Conservation (phyloP, 53 echinoderm and acorn worm genomes). For the Pentamera pediparva region DNA sequence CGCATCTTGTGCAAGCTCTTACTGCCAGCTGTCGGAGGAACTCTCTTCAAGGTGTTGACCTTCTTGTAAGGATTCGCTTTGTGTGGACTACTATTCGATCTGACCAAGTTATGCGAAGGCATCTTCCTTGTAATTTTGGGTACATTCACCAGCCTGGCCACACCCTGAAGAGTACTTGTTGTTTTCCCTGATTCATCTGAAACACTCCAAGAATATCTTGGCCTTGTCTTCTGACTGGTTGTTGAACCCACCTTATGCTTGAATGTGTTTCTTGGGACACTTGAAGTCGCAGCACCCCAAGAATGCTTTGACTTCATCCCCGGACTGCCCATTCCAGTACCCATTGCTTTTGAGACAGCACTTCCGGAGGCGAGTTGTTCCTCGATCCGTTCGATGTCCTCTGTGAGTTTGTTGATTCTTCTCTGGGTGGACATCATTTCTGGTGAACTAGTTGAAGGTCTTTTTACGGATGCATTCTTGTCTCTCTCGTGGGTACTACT, state of each 20-base stretch:
- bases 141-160: not conserved
- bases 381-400: not conserved
- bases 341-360: not conserved
- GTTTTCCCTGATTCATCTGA: not conserved
- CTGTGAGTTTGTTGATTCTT: too few species aligned
- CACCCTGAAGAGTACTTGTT: not conserved
- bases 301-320: not conserved
- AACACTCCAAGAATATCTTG: too few species aligned
- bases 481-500: too few species aligned
- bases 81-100: not conserved
- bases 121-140: too few species aligned
- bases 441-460: too few species aligned
- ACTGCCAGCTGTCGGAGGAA: not conserved
- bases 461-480: too few species aligned
- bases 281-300: not conserved
- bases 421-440: too few species aligned
- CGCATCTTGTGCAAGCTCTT: slow-evolving; percentile 13
- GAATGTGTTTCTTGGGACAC: not conserved
- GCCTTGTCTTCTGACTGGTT: too few species aligned
- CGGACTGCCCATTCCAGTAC: not conserved
- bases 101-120: not conserved
- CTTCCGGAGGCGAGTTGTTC: not conserved
- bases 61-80: not conserved
- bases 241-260: too few species aligned
- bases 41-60: not conserved